A percentile compares a stretch with the other conserved stretches of the same genome.
Conservation (phyloP, 2,888 invertebrate genomes). For the Harpalus rufipes region DNA sequence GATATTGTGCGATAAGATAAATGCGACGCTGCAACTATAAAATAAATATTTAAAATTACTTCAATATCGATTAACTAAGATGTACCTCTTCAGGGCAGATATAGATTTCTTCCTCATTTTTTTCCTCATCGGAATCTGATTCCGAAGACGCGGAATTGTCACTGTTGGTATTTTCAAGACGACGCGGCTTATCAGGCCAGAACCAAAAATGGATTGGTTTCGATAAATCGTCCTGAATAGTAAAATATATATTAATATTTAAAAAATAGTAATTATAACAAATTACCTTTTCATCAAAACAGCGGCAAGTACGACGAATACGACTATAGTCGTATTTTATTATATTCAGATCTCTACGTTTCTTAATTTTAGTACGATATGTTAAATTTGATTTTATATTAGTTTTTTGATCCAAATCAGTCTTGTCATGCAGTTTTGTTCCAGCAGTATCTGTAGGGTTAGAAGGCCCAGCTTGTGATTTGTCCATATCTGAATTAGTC, state of each 20-base stretch:
- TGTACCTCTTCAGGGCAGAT: no score
- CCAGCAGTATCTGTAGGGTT: no score
- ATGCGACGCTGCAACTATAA: constrained; percentile 18
- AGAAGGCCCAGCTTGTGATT: constrained; percentile 79
- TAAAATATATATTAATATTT: not conserved
- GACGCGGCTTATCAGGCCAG: constrained; percentile 7
- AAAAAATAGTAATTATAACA: not conserved
- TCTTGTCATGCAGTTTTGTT: no score
- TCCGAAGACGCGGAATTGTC: constrained; percentile 68
- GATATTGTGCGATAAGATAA: constrained; percentile 77
- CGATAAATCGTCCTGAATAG: constrained; percentile 19
- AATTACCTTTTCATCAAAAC: constrained; percentile 62
- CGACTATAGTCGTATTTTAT: constrained; percentile 77
- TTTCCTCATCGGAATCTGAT: not conserved
- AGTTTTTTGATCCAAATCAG: constrained; percentile 82
- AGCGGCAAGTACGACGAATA: constrained; percentile 69
- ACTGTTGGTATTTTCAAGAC: constrained; percentile 27
- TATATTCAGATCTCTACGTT: constrained; percentile 77
- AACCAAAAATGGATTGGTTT: constrained; percentile 49
- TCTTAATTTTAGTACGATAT: constrained; percentile 78
- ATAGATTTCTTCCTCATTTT: not conserved
- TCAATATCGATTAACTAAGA: no score
- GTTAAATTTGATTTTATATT: constrained; percentile 75
- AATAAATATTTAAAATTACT: not conserved
- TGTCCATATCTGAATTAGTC: constrained; percentile 88